Conservation (phyloP, 2,113 vertebrate genomes). For the Anthoscopus minutus region DNA sequence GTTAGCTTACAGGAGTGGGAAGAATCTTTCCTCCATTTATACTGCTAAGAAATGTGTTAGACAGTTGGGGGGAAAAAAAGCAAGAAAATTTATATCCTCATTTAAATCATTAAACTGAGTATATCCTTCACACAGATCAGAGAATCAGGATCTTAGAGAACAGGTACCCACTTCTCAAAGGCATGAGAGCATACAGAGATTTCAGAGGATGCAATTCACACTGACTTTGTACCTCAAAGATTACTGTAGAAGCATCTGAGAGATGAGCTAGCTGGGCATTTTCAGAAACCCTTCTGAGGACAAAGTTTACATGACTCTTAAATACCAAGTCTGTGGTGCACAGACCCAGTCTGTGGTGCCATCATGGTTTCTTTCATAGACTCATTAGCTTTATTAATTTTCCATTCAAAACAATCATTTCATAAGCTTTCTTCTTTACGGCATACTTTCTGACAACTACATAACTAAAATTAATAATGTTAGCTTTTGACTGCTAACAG, state of each 20-base stretch:
- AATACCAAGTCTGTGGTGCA: not conserved
- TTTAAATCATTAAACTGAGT: not conserved
- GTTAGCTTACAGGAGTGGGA: not conserved
- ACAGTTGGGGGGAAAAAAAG: fast-evolving
- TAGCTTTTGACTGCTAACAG: not conserved
- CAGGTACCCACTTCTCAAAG: not conserved
- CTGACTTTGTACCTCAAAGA: not conserved
- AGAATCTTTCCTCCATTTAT: not conserved
- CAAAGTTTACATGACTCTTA: not conserved
- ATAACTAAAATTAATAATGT: not conserved
- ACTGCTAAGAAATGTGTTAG: not conserved
- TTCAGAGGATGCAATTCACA: not conserved
- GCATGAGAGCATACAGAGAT: not conserved
- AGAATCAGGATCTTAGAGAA: not conserved
- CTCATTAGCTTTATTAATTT: not conserved
- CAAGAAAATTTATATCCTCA: not conserved
- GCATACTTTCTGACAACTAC: not conserved
- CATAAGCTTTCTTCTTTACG: not conserved
- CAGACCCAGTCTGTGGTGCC: not conserved
- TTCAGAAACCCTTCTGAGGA: not conserved
- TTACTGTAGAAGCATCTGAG: not conserved
- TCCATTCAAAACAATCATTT: not conserved
- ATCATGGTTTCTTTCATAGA: not conserved
- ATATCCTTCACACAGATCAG: not conserved
- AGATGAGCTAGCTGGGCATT: not conserved